Base-by-base conservation (phyloP, 1,140 invertebrate genomes). In the Dendroctonus valens region DNA sequence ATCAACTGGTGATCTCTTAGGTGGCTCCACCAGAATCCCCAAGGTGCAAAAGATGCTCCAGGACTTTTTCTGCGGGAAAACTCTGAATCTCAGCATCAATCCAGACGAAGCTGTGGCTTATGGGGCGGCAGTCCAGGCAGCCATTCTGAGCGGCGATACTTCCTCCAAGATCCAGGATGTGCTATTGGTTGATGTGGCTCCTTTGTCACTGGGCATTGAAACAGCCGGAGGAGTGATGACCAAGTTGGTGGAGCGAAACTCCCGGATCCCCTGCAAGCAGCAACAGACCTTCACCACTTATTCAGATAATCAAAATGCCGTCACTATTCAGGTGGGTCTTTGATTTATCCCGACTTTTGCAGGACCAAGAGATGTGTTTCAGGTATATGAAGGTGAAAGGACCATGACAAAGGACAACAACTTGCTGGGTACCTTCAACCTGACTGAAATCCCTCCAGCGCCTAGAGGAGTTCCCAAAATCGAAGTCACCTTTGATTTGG, bases 381-480 rank as follows among this genome's bases (percentile, higher is more conserved):
- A 71, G 65, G 76, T 78, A 6, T 78, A 75, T 66, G 77, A 78
- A 71, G 77, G 76, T 15, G 76, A 77, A 71, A 61, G 75, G 41
- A 74, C 73, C 0, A 76, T 77, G 76, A 77, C 76, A 5, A 76
- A 76, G 58, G 76, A 77, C 40, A 78, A 78, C 55, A 77, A 76
- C 53, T 71, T 78, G 5, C 59, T 78, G 41, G 87, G 87, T 39
- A 87, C 83, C 59, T 89, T 89, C 73, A 84, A 87, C 74, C 41
- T 83, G 11, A 82, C 81, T 14, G 87, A 86, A 26, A 88, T 89
- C 57, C 85, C 88, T 14, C 86, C 84, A 74, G 78, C 94, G 69
- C 94, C 94, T 0, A 85, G 95, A 55, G 95, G 95, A 64, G 92
- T 96, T 0, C 94, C 94, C 15, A 92, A 97, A 82, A 95, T 97